A percentile compares a stretch with the other conserved stretches of the same genome.
These are phyloP conservation scores for Schrankia costaestrigalis DNA, from an alignment of 2,888 invertebrate species.

Conservation along the genomic window DNA sequence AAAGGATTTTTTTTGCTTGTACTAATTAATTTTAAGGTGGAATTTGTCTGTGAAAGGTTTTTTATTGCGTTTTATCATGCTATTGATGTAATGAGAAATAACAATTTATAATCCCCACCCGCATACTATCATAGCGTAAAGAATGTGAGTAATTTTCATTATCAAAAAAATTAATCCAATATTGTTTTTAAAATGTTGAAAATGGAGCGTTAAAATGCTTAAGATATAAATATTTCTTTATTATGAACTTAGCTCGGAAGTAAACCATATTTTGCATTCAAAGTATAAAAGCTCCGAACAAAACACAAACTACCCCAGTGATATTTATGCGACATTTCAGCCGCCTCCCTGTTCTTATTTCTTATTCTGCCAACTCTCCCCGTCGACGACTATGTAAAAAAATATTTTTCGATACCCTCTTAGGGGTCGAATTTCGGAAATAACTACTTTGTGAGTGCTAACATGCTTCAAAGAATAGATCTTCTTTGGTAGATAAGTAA, in stretches of 20 bases:
- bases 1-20: too few relatives aligned
- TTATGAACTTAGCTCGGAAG: constrained; percentile 3
- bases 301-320: constrained; percentile 6
- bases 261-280: constrained; percentile 4
- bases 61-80: too few relatives aligned
- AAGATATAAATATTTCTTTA: not conserved
- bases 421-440: constrained; percentile 29
- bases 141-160: too few relatives aligned
- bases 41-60: too few relatives aligned
- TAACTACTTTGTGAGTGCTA: constrained; percentile 22
- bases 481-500: constrained; percentile 7
- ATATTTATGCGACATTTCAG: constrained; percentile 22
- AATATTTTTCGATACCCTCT: constrained; percentile 22
- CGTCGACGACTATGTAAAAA: constrained; percentile 21
- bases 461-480: constrained; percentile 17
- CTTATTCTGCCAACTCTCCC: constrained; percentile 22
- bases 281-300: too few relatives aligned
- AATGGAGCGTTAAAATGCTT: too few relatives aligned
- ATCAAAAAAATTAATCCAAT: too few relatives aligned
- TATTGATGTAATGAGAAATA: too few relatives aligned
- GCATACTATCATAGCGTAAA: too few relatives aligned
- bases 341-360: constrained; percentile 20
- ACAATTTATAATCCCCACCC: too few relatives aligned
- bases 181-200: too few relatives aligned
- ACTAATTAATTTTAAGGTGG: too few relatives aligned